These are phyloP conservation scores for Periphyllus acericola DNA, from an alignment of 2,888 invertebrate genomes.

Conservation along the genomic window DNA sequence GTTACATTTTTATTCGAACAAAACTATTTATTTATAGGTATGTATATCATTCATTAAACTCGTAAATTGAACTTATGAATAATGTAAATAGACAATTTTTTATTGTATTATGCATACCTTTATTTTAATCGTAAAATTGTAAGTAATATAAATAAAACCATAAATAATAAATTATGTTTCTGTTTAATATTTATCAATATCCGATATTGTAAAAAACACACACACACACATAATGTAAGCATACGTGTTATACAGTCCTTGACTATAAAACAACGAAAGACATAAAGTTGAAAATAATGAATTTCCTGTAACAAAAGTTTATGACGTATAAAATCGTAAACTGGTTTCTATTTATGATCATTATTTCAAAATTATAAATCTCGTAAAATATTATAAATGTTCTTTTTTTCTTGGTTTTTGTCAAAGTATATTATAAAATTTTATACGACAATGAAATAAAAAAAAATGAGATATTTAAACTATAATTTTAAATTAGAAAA, in stretches of 20 bases:
- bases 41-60: too few relatives aligned
- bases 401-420: neutral
- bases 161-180: neutral
- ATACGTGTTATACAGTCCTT: neutral
- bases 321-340: neutral
- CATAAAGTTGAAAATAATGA: constrained; percentile 15
- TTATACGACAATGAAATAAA: too few relatives aligned
- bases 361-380: neutral
- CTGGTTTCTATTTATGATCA: neutral
- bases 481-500: too few relatives aligned
- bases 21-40: neutral
- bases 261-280: neutral
- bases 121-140: neutral
- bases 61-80: neutral
- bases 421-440: too few relatives aligned
- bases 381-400: neutral
- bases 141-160: neutral
- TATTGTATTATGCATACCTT: too few relatives aligned
- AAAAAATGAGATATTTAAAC: too few relatives aligned
- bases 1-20: too few relatives aligned
- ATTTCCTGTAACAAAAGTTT: neutral
- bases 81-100: neutral
- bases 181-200: neutral
- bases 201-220: neutral
- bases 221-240: too few relatives aligned